Conservation (phyloP, 2,797 vertebrate species). For the Sebastes oblongus region DNA sequence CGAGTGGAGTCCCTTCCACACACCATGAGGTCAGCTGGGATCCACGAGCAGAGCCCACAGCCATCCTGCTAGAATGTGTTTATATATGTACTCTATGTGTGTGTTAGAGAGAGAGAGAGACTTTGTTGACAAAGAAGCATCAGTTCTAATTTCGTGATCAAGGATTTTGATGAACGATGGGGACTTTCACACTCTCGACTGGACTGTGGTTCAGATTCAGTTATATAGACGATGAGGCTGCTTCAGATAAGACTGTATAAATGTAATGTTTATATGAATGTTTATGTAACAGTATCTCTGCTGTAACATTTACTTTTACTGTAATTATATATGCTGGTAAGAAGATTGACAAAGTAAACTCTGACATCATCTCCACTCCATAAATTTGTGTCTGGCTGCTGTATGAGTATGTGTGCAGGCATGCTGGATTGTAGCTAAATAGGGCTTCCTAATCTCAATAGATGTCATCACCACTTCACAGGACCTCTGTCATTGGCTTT, state of each 20-base stretch:
- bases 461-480: conserved; percentile 67
- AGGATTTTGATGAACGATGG: conserved; percentile 7
- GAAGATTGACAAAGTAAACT: neutral
- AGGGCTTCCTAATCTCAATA: conserved; percentile 66
- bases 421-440: conserved; percentile 63
- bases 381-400: neutral
- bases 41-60: conserved; percentile 18
- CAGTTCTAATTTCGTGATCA: neutral
- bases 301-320: neutral
- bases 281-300: neutral
- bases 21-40: conserved; percentile 54
- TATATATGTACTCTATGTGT: conserved; percentile 2
- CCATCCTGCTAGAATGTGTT: conserved; percentile 28
- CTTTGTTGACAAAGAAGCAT: conserved; percentile 22
- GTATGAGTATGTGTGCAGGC: conserved; percentile 5
- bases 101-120: neutral
- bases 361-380: neutral
- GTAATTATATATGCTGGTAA: neutral
- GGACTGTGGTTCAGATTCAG: neutral
- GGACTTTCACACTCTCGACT: neutral
- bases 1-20: conserved; percentile 46
- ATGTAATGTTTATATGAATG: too few relatives aligned
- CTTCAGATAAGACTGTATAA: neutral
- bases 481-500: conserved; percentile 41
- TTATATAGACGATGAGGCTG: neutral